Conservation (phyloP, 1,140 invertebrate species). For the Sitophilus oryzae region DNA sequence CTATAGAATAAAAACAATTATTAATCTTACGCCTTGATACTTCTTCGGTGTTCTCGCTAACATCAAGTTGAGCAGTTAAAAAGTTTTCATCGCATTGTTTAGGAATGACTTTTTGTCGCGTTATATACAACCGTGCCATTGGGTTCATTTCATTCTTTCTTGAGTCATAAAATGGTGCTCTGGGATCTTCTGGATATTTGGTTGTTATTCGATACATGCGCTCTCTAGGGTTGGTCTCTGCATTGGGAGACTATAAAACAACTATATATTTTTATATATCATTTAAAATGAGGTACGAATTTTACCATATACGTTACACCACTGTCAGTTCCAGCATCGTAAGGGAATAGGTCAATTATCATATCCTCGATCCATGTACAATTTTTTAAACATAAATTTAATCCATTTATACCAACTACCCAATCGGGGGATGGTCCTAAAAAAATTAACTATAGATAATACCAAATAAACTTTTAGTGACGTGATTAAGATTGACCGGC, state of each 20-base stretch:
- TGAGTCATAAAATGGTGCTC: conserved; percentile 87
- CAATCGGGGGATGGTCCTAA: conserved; percentile 88
- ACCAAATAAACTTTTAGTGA: too few species aligned
- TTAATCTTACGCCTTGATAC: conserved; percentile 60
- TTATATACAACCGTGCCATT: conserved; percentile 69
- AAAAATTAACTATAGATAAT: too few species aligned
- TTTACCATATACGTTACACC: conserved; percentile 86
- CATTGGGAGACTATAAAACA: conserved; percentile 68
- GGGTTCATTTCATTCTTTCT: conserved; percentile 68
- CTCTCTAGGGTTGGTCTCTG: conserved; percentile 79
- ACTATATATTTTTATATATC: conserved; percentile 4
- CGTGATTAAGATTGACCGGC: background rate
- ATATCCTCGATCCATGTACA: conserved; percentile 80
- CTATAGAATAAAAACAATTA: conserved; percentile 1
- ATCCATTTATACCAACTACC: conserved; percentile 83
- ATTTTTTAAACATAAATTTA: conserved; percentile 82
- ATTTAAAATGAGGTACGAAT: background rate
- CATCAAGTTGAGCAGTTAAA: conserved; percentile 56
- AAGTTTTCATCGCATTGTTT: conserved; percentile 65
- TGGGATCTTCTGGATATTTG: conserved; percentile 76
- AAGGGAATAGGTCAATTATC: conserved; percentile 82
- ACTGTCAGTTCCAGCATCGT: conserved; percentile 91
- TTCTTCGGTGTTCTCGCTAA: conserved; percentile 68
- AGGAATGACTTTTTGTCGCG: conserved; percentile 64
- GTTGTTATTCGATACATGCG: conserved; percentile 84